phyloP scores from a whole-genome alignment of 1,140 invertebrate genomes.

The Drosophila simulans region DNA sequence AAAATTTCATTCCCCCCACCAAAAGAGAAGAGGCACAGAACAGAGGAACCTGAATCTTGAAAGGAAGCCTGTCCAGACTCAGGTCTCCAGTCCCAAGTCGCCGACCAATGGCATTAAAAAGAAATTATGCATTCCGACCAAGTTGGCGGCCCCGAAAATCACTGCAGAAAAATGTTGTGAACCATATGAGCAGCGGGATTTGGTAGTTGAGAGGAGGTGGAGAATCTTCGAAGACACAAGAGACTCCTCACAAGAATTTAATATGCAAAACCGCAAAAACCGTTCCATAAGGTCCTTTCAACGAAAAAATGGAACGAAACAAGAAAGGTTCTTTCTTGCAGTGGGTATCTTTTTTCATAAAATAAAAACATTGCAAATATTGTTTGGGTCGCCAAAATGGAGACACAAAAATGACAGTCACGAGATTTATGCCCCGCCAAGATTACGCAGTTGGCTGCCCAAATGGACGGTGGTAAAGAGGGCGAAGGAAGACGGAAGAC shows the following conservation, averaged over 20 bases:
- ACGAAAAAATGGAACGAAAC: slow-evolving; percentile 33
- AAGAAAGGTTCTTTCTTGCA: slow-evolving; percentile 42
- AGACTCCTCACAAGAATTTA: slow-evolving; percentile 72
- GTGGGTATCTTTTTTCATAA: slow-evolving; percentile 70
- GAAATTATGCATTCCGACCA: slow-evolving; percentile 83
- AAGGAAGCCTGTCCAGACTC: slow-evolving; percentile 30
- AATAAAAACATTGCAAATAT: slow-evolving; percentile 81
- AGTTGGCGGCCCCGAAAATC: slow-evolving; percentile 80
- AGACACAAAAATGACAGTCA: slow-evolving; percentile 83
- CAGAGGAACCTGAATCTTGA: slow-evolving; percentile 32
- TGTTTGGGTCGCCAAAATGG: slow-evolving; percentile 84
- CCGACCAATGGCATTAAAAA: slow-evolving; percentile 77
- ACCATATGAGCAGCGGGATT: slow-evolving; percentile 21
- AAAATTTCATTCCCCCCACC: slow-evolving; percentile 63
- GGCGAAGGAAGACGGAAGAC: background rate
- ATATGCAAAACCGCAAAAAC: slow-evolving; percentile 84
- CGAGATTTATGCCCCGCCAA: slow-evolving; percentile 81
- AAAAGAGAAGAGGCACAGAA: slow-evolving; percentile 7
- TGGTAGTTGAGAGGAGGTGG: background rate
- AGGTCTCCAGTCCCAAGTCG: slow-evolving; percentile 17
- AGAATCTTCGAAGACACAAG: slow-evolving; percentile 26
- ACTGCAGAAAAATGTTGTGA: slow-evolving; percentile 74
- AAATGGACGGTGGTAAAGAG: slow-evolving; percentile 5
- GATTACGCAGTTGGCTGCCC: slow-evolving; percentile 70
- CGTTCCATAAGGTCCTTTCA: slow-evolving; percentile 50